Evolutionary conservation across 2,113 vertebrate species (phyloP).

Genomic region (Ophiodon elongatus): DNA sequence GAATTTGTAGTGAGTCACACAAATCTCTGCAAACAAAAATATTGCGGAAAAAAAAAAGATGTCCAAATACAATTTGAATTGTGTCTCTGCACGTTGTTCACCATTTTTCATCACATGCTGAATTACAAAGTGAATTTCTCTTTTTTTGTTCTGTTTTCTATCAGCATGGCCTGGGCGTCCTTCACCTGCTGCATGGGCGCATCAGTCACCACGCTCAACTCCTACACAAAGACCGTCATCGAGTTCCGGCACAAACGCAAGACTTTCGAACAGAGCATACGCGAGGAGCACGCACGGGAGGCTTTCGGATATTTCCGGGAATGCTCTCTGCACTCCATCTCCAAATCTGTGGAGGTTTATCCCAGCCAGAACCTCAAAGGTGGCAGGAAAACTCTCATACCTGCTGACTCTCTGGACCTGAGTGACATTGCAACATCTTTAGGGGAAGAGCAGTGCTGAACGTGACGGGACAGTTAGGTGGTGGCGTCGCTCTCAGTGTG

Average conservation of each 20-base stretch:
- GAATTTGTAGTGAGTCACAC: constrained; percentile 41
- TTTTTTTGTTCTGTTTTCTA: constrained; percentile 33
- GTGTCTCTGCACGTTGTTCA: neutral
- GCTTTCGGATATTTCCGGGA: constrained; percentile 90
- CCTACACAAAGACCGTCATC: constrained; percentile 98
- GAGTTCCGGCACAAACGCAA: constrained; percentile 97
- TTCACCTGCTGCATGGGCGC: constrained; percentile 98
- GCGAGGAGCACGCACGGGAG: constrained; percentile 90
- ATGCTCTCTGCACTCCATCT: constrained; percentile 85
- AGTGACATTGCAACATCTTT: constrained; percentile 76
- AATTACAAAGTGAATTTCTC: constrained; percentile 6
- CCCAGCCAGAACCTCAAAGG: constrained; percentile 62
- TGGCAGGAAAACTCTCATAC: constrained; percentile 73
- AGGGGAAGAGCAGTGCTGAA: constrained; percentile 82
- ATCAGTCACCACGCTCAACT: constrained; percentile 96
- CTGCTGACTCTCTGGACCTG: constrained; percentile 68
- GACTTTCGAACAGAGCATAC: constrained; percentile 92
- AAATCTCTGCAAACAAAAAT: constrained; percentile 55
- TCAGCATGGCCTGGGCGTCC: constrained; percentile 95
- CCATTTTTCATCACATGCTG: neutral
- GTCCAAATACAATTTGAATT: constrained; percentile 32
- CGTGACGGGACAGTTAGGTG: neutral
- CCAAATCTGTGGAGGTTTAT: constrained; percentile 77
- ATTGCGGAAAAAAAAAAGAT: constrained; percentile 17
- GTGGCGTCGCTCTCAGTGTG: constrained; percentile 1